Conservation (phyloP, 1,140 invertebrate species). For the Pinna nobilis region DNA sequence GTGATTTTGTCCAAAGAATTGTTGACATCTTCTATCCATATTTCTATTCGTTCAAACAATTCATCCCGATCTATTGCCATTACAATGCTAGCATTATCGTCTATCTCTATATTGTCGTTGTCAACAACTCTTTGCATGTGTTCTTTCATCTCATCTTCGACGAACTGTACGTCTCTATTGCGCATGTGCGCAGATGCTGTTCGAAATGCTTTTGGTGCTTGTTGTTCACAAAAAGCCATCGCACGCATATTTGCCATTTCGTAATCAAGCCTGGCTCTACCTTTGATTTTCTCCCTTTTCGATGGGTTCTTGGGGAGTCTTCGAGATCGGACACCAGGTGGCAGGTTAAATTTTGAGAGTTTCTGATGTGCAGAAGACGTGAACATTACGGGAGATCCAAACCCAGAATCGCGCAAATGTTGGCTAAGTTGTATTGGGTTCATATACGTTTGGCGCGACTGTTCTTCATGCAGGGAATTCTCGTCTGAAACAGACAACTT, state of each 20-base stretch:
- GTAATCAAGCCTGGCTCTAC: conserved; percentile 60
- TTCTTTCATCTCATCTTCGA: conserved; percentile 59
- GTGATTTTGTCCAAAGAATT: conserved; percentile 6
- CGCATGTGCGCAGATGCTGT: conserved; percentile 59
- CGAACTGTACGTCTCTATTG: conserved; percentile 58
- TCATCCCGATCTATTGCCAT: conserved; percentile 57
- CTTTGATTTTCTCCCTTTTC: conserved; percentile 61
- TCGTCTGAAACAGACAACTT: not conserved
- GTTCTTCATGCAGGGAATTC: not conserved
- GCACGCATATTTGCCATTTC: conserved; percentile 65
- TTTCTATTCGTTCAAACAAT: conserved; percentile 55
- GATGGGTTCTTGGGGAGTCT: conserved; percentile 55
- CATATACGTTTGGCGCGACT: too few species aligned
- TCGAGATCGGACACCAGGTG: not conserved
- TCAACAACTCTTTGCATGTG: conserved; percentile 47
- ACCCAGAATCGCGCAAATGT: conserved; percentile 28
- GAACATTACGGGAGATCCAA: conserved; percentile 21
- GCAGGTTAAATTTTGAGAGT: conserved; percentile 14
- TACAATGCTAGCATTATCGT: conserved; percentile 50
- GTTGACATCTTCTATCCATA: conserved; percentile 56
- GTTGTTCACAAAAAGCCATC: conserved; percentile 61
- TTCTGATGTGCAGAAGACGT: conserved; percentile 11
- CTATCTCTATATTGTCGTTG: conserved; percentile 23
- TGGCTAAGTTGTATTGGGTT: conserved; percentile 24
- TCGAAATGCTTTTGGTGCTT: conserved; percentile 53